phyloP scores from a whole-genome alignment of 2,797 vertebrate species.

The Acrocephalus scirpaceus region DNA sequence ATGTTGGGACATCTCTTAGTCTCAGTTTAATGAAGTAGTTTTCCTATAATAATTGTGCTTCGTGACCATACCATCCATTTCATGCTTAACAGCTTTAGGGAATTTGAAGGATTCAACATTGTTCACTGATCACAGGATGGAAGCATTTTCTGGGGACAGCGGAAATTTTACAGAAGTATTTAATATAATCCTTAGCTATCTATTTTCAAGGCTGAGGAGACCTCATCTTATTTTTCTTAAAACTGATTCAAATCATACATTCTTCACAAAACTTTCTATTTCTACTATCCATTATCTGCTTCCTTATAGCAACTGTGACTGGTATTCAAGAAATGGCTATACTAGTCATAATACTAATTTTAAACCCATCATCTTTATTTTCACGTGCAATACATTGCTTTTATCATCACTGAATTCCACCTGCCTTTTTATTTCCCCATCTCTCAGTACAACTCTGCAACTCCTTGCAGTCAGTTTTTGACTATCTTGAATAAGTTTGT shows the following conservation, averaged over 20 bases:
- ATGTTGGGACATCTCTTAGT: neutral
- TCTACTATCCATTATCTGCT: neutral
- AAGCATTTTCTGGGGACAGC: neutral
- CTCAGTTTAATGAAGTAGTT: neutral
- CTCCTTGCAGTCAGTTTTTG: neutral
- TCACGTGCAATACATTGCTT: neutral
- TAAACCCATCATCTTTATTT: neutral
- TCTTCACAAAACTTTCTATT: neutral
- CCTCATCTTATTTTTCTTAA: neutral
- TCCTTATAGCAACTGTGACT: neutral
- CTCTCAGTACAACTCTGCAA: neutral
- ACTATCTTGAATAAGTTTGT: neutral
- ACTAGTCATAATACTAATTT: neutral
- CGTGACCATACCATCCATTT: neutral
- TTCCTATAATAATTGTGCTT: neutral
- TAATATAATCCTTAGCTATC: neutral
- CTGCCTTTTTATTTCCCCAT: neutral
- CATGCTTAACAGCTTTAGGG: neutral
- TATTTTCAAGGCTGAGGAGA: neutral
- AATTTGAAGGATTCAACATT: neutral
- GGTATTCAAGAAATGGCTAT: neutral
- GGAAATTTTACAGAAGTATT: neutral
- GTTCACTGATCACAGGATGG: rapidly evolving
- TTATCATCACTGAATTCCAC: neutral
- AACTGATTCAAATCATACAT: neutral